These are phyloP conservation scores for Arnoldichthys spilopterus DNA, from an alignment of 2,797 vertebrate genomes.

Conservation along the genomic window DNA sequence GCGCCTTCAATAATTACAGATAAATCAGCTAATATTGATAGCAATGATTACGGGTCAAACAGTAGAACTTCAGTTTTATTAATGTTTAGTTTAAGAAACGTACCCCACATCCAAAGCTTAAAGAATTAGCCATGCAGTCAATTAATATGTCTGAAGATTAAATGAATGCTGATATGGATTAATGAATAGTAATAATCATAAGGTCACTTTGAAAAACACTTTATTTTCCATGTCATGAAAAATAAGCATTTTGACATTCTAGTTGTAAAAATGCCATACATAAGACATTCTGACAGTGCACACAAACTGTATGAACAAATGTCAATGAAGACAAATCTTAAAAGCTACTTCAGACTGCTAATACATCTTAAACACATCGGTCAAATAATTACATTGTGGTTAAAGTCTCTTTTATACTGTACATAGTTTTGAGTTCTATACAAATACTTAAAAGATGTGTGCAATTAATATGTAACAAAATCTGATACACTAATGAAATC, in stretches of 20 bases:
- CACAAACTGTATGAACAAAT: conserved; percentile 1
- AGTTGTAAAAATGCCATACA: conserved; percentile 9
- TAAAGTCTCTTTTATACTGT: conserved; percentile 18
- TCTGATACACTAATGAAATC: neutral
- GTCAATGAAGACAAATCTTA: neutral
- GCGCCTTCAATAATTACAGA: too few relatives aligned
- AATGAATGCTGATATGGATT: neutral
- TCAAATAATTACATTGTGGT: neutral
- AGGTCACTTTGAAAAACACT: conserved; percentile 33
- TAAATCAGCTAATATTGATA: too few relatives aligned
- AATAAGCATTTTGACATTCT: conserved; percentile 27
- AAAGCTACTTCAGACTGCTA: conserved; percentile 1
- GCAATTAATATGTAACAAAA: neutral
- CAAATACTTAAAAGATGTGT: neutral
- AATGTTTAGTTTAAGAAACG: too few relatives aligned
- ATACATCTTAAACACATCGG: neutral
- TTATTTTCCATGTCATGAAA: conserved; percentile 47
- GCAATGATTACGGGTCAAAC: too few relatives aligned
- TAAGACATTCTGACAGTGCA: conserved; percentile 20
- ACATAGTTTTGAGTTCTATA: neutral
- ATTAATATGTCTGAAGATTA: too few relatives aligned
- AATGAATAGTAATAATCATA: neutral
- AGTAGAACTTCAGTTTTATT: too few relatives aligned
- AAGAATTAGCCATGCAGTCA: too few relatives aligned
- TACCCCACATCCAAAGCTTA: too few relatives aligned